Conservation (phyloP, 2,797 vertebrate genomes). For the Pteropus rufus region DNA sequence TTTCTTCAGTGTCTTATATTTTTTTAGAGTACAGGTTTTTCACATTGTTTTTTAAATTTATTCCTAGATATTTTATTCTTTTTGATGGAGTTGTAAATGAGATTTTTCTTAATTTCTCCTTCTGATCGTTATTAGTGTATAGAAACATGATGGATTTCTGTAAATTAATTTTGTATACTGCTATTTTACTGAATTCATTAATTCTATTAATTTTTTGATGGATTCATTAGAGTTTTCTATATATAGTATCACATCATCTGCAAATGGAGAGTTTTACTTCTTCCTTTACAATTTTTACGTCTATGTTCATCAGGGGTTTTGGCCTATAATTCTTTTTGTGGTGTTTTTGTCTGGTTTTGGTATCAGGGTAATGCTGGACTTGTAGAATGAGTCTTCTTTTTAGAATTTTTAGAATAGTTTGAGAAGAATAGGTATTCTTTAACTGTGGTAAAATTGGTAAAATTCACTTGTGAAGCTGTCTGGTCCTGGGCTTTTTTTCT, state of each 20-base stretch:
- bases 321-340: not conserved
- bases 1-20: not conserved
- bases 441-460: not conserved
- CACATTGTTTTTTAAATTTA: not conserved
- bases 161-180: not conserved
- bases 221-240: not conserved
- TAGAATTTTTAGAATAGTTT: not conserved
- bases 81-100: not conserved
- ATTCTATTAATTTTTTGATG: not conserved
- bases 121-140: not conserved
- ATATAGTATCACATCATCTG: not conserved
- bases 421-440: not conserved
- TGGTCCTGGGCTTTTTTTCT: too few relatives aligned
- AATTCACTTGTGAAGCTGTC: not conserved
- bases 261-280: not conserved
- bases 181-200: not conserved
- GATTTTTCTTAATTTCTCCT: not conserved
- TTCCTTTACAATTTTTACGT: not conserved
- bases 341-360: not conserved
- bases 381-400: not conserved
- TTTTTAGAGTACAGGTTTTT: not conserved
- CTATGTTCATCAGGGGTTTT: not conserved
- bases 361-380: not conserved
- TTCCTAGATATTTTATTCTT: not conserved
- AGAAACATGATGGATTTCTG: not conserved